Evolutionary conservation across 2,113 vertebrate genomes (phyloP), one percentile per base, ranked within the genome.

Genomic region (Poeciliopsis prolifica): DNA sequence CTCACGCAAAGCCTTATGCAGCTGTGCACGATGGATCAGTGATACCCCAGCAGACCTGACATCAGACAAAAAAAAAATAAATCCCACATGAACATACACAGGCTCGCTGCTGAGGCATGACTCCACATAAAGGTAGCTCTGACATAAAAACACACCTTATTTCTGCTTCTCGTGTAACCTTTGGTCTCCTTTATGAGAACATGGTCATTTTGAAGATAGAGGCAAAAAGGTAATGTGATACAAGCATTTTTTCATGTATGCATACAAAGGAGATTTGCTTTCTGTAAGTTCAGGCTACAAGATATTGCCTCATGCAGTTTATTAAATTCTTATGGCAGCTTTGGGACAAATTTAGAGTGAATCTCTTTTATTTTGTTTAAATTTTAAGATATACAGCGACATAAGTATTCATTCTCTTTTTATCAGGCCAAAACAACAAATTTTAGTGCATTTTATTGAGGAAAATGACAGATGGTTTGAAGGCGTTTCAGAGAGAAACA

Each of bases 1-100:
- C 86, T 91, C 90, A 92, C 90, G 89, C 88, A 78, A 90, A 84
- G 78, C 68, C 69, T 62, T 4, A 29, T 84, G 90, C 94, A 95
- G 93, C 94, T 95, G 93, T 93, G 92, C 82, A 84, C 74, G 24
- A 88, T 93, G 94, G 91, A 93, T 94, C 93, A 92, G 82, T 22
- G 88, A 90, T 88, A 93, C 88, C 86, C 86, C 73, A 67, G 61
- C 74, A 79, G 75, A 73, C 82, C 87, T 86, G 83, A 93, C 92
- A 93, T 83, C 63, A 81, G 86, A 87, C 79, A 84, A 24, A 58
- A 54, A 87, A 54, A 87, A 61, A 87, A 85, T 58, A 66, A 71
- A 77, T 71, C 68, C 82, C 79, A 74, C 83, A 83, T 66, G 31
- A 61, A 17, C 75, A 66, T 54, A 67, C 70, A 82, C 72, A 80